A percentile compares a stretch with the other conserved stretches of the same genome.
Conservation (phyloP, 2,113 vertebrate species). For the Scomber japonicus region DNA sequence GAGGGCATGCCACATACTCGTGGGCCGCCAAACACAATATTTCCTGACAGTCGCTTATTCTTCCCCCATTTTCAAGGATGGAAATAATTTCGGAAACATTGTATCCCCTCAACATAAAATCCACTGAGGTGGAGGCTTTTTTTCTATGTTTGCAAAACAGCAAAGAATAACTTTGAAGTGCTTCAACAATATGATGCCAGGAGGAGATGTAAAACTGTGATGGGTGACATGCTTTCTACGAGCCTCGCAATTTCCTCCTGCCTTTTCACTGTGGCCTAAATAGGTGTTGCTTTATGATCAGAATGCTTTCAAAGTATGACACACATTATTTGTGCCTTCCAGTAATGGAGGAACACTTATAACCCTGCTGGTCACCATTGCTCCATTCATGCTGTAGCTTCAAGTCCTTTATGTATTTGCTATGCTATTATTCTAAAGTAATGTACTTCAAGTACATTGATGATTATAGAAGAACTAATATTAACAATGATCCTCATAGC, state of each 20-base stretch:
- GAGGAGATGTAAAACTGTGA: conserved; percentile 36
- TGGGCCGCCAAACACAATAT: conserved; percentile 41
- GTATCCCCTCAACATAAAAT: conserved; percentile 40
- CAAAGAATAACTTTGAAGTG: conserved; percentile 63
- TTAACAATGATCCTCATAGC: background rate
- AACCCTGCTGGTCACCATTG: conserved; percentile 21
- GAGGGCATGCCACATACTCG: conserved; percentile 10
- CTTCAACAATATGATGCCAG: conserved; percentile 2
- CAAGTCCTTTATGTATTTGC: conserved; percentile 4
- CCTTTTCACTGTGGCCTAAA: conserved; percentile 29
- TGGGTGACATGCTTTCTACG: conserved; percentile 22
- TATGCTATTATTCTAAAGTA: background rate
- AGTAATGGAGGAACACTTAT: conserved; percentile 39
- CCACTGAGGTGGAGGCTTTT: conserved; percentile 39
- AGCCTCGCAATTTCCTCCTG: conserved; percentile 20
- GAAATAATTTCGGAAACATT: conserved; percentile 55
- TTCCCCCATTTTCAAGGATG: conserved; percentile 47
- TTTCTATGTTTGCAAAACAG: conserved; percentile 25
- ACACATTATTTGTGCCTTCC: conserved; percentile 31
- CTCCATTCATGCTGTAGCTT: background rate
- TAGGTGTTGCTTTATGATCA: conserved; percentile 36
- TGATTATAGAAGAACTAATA: conserved; percentile 1
- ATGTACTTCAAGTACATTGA: background rate
- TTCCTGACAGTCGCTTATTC: conserved; percentile 52
- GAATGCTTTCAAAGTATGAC: conserved; percentile 52